Evolutionary conservation across 2,113 vertebrate genomes (phyloP), one percentile per base, ranked within the genome.

Genomic region (Kryptolebias marmoratus): DNA sequence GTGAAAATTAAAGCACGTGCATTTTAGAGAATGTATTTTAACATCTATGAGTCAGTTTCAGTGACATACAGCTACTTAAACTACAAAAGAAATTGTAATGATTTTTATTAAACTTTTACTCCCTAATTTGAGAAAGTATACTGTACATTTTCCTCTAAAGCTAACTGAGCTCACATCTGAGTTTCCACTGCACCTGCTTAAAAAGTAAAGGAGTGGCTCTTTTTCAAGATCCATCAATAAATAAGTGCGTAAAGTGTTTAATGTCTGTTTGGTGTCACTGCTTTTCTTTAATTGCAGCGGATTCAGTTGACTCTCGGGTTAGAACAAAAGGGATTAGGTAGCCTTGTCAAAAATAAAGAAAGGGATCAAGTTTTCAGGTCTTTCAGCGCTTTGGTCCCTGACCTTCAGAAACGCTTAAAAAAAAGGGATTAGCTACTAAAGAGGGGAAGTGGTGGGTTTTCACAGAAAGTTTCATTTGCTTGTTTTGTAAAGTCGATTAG

Each of bases 271-370:
- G 90, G 86, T 84, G 79, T 92, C 89, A 90, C 81, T 73, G 80
- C 81, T 75, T 88, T 86, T 86, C 53, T 68, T 70, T 92, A 91
- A 81, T 8, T 42, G 39, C 85, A 57, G 56, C 10, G 64, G 80
- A 49, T 39, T 90, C 84, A 44, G 83, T 59, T 90, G 85, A 88
- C 84, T 74, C 84, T 80, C 71, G 58, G 73, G 73, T 64, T 84
- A 82, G 78, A 91, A 88, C 80, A 82, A 83, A 87, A 68, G 66
- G 81, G 85, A 90, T 91, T 88, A 73, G 80, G 86, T 92, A 60
- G 77, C 84, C 47, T 64, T 60, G 81, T 91, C 71, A 73, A 80
- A 80, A 77, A 62, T 32, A 64, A 30, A 64, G 67, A 64, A 55
- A 30, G 89, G 9, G 87, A 86, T 93, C 89, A 77, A 77, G 88